Evolutionary conservation across 2,797 vertebrate species (phyloP), one percentile per base, ranked within the genome.

Genomic region (Schizopygopsis pylzovi): DNA sequence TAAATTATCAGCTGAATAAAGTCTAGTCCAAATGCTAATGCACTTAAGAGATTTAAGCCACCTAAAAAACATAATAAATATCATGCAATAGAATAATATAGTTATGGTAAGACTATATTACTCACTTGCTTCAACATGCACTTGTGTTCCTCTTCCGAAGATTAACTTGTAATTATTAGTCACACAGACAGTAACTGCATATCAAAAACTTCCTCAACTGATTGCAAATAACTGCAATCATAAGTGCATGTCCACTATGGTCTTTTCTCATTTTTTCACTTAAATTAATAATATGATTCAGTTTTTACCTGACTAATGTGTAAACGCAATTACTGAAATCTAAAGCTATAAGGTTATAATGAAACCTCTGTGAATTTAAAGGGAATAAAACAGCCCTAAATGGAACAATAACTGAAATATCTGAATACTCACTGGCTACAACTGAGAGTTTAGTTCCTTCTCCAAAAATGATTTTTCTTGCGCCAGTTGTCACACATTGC

Each of bases 371-470:
- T 18, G 12, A 78, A 61, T 25, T 61, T 49, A 52, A 75, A 75
- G 70, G 22, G 3, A 16, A 52, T 33, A 20, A 1, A 76, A 28
- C 41, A 22, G 49, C 4, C 75, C 28, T 1, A 37, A 76, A 52
- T 41, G 3, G 54, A n/a, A 39, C 18, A 39, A 25, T 63, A 52
- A 18, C 25, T 13, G 2, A 47, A 65, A 28, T 82, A 13, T 16
- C 9, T 52, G 18, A 63, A 82, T 68, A 93, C 93, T 93, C 86
- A 93, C 91, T 0, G 65, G 90, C 22, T 61, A 88, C 82, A 90
- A 93, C 90, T 72, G 77, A 80, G n/a, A 88, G 37, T 81, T 85
- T 85, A 18, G 59, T 88, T 83, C 81, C 83, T 79, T 63, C 37
- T 78, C 72, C 82, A 88, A 88, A 82, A 67, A 77, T 22, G 0